These are phyloP conservation scores for Rhamnusium bicolor DNA, from an alignment of 2,888 invertebrate genomes.

Conservation along the genomic window DNA sequence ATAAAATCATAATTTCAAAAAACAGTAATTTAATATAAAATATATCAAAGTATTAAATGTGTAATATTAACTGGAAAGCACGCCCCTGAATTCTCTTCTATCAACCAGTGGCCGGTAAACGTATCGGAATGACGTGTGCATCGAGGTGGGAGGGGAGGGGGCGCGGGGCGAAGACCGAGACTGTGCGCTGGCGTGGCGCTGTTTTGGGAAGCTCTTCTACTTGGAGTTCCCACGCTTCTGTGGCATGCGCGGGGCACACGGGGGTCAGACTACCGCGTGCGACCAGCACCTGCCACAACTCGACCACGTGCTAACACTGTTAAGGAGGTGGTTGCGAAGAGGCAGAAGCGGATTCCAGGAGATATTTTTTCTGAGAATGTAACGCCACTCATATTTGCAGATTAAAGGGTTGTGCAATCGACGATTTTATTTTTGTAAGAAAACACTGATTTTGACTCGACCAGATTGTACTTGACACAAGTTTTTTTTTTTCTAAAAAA, in stretches of 20 bases:
- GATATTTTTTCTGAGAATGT: slow-evolving; percentile 5
- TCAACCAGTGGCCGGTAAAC: slow-evolving; percentile 36
- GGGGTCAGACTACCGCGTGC: slow-evolving; percentile 37
- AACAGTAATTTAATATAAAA: too few relatives aligned
- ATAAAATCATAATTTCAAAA: too few relatives aligned
- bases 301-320: slow-evolving; percentile 40
- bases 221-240: slow-evolving; percentile 40
- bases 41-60: too few relatives aligned
- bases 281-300: slow-evolving; percentile 33
- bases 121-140: slow-evolving; percentile 41
- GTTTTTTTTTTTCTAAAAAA: too few relatives aligned
- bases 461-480: too few relatives aligned
- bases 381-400: background rate
- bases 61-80: too few relatives aligned
- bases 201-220: slow-evolving; percentile 38
- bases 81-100: slow-evolving; percentile 10
- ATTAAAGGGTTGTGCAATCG: background rate
- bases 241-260: slow-evolving; percentile 41
- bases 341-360: slow-evolving; percentile 28
- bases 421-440: background rate
- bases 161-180: slow-evolving; percentile 11
- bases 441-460: background rate
- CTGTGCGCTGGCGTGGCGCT: slow-evolving; percentile 34
- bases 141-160: slow-evolving; percentile 19
- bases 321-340: slow-evolving; percentile 31